Conservation (phyloP, 2,113 vertebrate species). For the Prochilodus magdalenae region DNA sequence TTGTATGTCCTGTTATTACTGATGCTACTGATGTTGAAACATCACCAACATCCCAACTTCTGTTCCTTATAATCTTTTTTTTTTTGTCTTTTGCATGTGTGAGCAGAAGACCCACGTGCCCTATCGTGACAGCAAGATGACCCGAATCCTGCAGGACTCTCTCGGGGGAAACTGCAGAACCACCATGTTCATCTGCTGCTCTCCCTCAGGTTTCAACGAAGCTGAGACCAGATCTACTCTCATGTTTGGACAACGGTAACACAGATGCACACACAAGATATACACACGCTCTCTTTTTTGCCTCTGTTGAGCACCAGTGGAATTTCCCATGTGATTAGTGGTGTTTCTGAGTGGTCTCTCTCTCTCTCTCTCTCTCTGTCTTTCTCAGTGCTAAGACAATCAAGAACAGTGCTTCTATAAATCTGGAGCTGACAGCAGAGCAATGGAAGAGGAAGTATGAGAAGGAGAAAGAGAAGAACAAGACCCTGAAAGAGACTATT, state of each 20-base stretch:
- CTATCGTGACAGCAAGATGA: conserved; percentile 96
- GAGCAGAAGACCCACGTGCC: conserved; percentile 91
- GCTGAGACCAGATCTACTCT: conserved; percentile 92
- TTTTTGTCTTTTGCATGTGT: neutral
- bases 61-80: neutral
- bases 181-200: conserved; percentile 97
- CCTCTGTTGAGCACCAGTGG: too few species aligned
- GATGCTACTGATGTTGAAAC: too few species aligned
- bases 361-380: neutral
- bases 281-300: too few species aligned
- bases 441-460: conserved; percentile 98
- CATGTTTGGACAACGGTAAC: conserved; percentile 93
- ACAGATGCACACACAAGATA: neutral
- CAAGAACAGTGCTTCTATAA: conserved; percentile 91
- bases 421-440: conserved; percentile 95
- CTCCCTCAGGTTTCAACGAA: conserved; percentile 91
- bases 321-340: too few species aligned
- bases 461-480: conserved; percentile 96
- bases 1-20: too few species aligned
- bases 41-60: neutral
- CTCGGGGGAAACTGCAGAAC: conserved; percentile 94
- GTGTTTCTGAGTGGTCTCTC: too few species aligned
- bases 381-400: conserved; percentile 91
- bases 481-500: conserved; percentile 84
- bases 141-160: conserved; percentile 93